Base-by-base conservation (phyloP, 2,113 vertebrate genomes). In the Polyodon spathula region DNA sequence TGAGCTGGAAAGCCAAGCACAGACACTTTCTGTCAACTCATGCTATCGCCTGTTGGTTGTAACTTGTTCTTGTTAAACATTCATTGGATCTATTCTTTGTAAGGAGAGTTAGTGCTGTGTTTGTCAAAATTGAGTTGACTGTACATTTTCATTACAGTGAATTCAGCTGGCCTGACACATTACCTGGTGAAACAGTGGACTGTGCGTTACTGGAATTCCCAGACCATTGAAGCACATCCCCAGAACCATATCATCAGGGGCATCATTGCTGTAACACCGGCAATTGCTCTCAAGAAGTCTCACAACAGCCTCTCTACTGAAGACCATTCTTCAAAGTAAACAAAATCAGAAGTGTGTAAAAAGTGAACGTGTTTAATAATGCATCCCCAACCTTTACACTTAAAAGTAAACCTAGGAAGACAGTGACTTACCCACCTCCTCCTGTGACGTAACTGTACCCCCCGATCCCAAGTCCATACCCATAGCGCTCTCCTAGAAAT, bases 391-490 rank as follows among this genome's bases (percentile, higher is more conserved):
- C 7, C n/a, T n/a, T n/a, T n/a, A n/a, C n/a, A n/a, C n/a, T n/a
- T 7, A 44, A 44, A 44, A 44, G 43, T 44, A 44, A 44, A 1
- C 43, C 43, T 44, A 44, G 7, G 12, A 44, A 12, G 43, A 44
- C 43, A 44, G 43, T 12, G 59, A 80, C 88, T 92, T 86, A 97
- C 95, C 95, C 95, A 71, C 95, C 95, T 59, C 95, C 95, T 11
- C 95, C 95, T 0, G 95, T 98, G 87, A 98, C 78, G 54, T 98
- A 98, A 78, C 93, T 97, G 73, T 98, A 98, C 66, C 95, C 95
- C 10, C 95, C 94, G 54, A 93, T 88, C 71, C 89, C 87, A 69
- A 98, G 80, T 56, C 95, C 93, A 0, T 98, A 98, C 66, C 95
- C 95, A 0, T 98, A 98, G 16, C 95, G 86, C 67, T 98, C 95